Base-by-base conservation (phyloP, 1,140 invertebrate species). In the Drosophila sechellia region DNA sequence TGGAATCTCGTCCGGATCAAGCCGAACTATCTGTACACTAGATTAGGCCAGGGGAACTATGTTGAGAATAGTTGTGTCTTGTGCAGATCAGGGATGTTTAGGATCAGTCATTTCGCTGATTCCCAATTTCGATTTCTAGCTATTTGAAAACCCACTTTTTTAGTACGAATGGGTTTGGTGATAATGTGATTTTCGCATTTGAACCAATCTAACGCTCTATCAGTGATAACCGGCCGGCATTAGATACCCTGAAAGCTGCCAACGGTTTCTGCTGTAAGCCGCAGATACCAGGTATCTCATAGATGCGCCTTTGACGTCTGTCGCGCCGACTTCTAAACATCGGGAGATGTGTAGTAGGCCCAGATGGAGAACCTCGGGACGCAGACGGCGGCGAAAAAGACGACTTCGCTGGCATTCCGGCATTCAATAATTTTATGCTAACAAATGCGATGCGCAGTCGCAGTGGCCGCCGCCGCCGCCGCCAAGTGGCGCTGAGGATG, bases 361-460 rank as follows among this genome's bases (percentile, higher is more conserved):
- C 15, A 13, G 37, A 71, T 56, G 35, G 17, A 46, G 49, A 39
- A 37, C 59, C 65, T 43, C 69, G 64, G 73, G 64, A 65, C 65
- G 61, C 71, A 75, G 58, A 66, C 55, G 66, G 55, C 77, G 83
- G 59, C 75, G 79, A 57, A 65, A 79, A 13, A 66, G 79, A 54
- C 71, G 84, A 79, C 81, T 86, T 70, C 52, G 31, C 31, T 31
- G 31, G 37, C 37, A 12, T 39, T 55, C 63, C 81, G 79, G 81
- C 90, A 84, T 90, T 86, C 86, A 91, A 91, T 91, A 91, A 91
- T 91, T 87, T 91, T 91, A 91, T 91, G 90, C 80, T 91, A 91
- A 91, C 86, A 84, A 91, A 91, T 90, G 79, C 84, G 68, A 71
- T 56, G 68, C 52, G 13, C 42, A 71, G 68, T 70, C 37, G 27